These are phyloP conservation scores for Chelonia mydas DNA, from an alignment of 2,797 vertebrate genomes.

Conservation along the genomic window DNA sequence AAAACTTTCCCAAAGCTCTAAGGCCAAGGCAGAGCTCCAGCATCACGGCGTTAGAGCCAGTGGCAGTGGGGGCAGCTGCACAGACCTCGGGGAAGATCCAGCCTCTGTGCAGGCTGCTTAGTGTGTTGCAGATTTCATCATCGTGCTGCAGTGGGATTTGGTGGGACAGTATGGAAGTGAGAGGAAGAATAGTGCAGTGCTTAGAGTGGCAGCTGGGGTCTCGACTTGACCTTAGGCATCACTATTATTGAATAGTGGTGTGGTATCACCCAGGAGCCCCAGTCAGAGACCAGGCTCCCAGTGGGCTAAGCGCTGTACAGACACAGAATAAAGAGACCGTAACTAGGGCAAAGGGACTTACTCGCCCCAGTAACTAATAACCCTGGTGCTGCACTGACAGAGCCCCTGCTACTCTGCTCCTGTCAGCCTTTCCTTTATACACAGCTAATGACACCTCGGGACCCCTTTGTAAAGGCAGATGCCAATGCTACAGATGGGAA, in stretches of 20 bases:
- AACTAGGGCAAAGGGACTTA: background rate
- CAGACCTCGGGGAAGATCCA: background rate
- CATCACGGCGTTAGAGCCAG: background rate
- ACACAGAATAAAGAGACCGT: background rate
- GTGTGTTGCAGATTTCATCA: background rate
- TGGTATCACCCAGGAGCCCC: background rate
- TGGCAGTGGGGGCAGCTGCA: background rate
- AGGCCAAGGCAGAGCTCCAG: background rate
- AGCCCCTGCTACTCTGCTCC: background rate
- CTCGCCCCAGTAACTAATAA: background rate
- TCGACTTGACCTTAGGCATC: background rate
- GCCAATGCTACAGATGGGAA: background rate
- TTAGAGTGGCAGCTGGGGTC: background rate
- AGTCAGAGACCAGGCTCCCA: background rate
- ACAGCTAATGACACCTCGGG: background rate
- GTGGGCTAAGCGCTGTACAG: background rate
- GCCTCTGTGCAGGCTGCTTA: background rate
- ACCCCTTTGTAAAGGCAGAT: background rate
- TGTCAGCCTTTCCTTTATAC: background rate
- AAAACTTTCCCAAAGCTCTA: background rate
- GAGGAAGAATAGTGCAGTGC: background rate
- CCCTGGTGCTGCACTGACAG: background rate
- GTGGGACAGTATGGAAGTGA: background rate
- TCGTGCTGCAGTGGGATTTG: too few species aligned
- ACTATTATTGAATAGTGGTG: background rate